Evolutionary conservation across 2,113 vertebrate genomes (phyloP).

Genomic region (Scatophagus argus): DNA sequence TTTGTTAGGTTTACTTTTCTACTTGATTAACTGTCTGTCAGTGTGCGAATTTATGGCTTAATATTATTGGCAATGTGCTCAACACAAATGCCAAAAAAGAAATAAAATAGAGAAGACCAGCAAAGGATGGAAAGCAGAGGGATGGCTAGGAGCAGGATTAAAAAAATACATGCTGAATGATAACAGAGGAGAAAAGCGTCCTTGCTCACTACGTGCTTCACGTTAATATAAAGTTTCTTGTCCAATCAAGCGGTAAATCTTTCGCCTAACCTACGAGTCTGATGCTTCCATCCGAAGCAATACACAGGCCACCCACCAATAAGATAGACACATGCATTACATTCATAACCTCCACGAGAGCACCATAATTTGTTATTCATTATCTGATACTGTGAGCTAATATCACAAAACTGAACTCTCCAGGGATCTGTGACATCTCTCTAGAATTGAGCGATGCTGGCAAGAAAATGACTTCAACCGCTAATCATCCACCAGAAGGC

Average conservation of each 20-base stretch:
- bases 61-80: background rate
- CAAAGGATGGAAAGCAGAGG: background rate
- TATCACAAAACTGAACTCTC: slow-evolving; percentile 6
- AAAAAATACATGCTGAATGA: slow-evolving; percentile 4
- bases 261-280: slow-evolving; percentile 1
- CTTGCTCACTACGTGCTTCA: slow-evolving; percentile 6
- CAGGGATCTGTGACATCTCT: slow-evolving; percentile 6
- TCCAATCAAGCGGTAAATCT: slow-evolving; percentile 41
- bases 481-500: slow-evolving; percentile 2
- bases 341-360: background rate
- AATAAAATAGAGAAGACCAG: background rate
- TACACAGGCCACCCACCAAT: background rate
- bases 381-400: slow-evolving; percentile 5
- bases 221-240: slow-evolving; percentile 26
- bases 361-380: background rate
- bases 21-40: background rate
- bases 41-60: background rate
- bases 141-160: background rate
- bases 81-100: slow-evolving; percentile 25
- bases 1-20: background rate
- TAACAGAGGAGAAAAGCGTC: slow-evolving; percentile 40
- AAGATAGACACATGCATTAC: no score
- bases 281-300: background rate
- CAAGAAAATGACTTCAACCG: slow-evolving; percentile 11
- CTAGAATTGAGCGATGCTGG: background rate